Percentiles rank a stretch among this genome's conserved stretches.
phyloP scores from a whole-genome alignment of 2,113 vertebrate genomes.

The Phodopus roborovskii region DNA sequence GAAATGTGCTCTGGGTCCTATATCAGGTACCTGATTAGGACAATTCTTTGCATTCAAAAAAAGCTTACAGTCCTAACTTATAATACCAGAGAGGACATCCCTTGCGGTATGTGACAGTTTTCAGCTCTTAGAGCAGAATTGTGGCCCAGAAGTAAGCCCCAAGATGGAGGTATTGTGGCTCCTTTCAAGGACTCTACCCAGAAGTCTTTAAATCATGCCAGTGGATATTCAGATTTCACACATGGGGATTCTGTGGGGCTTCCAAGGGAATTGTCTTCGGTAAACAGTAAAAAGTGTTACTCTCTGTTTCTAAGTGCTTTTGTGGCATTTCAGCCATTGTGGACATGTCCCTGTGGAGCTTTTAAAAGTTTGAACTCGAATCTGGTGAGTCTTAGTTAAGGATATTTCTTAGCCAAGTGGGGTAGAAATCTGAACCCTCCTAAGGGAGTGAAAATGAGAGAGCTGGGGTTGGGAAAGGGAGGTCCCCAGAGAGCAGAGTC shows the following conservation, averaged over 20 bases:
- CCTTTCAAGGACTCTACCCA: background rate
- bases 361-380: constrained; percentile 70
- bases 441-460: constrained; percentile 39
- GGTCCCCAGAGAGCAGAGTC: background rate
- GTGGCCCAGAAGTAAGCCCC: background rate
- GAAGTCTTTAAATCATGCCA: constrained; percentile 1
- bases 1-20: background rate
- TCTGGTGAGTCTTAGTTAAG: constrained; percentile 50
- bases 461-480: background rate
- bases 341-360: background rate
- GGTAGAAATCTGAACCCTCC: constrained; percentile 66
- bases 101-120: background rate
- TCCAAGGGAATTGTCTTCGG: constrained; percentile 21
- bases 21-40: background rate
- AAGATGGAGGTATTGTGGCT: background rate
- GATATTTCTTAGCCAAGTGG: constrained; percentile 62
- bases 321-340: background rate
- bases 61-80: background rate
- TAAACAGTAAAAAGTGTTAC: constrained; percentile 30
- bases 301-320: constrained; percentile 1
- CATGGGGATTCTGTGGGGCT: background rate
- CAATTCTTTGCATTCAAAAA: background rate
- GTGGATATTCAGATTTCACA: constrained; percentile 28
- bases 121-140: background rate
- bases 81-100: background rate